Evolutionary conservation across 2,888 invertebrate genomes (phyloP), one percentile per base, ranked within the genome.

Genomic region (Microctonus brassicae): DNA sequence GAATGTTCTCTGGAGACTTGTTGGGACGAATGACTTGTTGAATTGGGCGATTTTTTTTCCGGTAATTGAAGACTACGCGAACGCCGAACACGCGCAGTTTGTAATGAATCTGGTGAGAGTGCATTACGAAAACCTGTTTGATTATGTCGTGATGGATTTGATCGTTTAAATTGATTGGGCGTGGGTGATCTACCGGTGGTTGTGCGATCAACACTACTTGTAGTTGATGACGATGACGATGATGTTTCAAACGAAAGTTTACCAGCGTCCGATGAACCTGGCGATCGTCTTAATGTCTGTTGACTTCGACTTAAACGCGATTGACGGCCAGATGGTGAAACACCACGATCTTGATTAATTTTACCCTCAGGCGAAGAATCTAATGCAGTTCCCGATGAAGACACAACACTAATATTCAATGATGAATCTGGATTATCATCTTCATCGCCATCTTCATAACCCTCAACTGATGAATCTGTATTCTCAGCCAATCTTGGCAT

Each of bases 31-130:
- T 88, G 87, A 72, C 86, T 78, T 10, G 78, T 70, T 13, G 81
- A 77, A 17, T 84, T 89, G 0, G 90, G 90, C 0, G 91, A 90
- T 42, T 89, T 88, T 76, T 89, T 88, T 79, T 92, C 92, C 0
- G 91, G 92, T 29, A 92, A 86, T 80, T 93, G 92, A 29, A 93
- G 88, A 76, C 92, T 92, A 79, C 92, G 89, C 0, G 90, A 90
- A 29, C 91, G 84, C 73, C 90, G 80, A 13, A 90, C 90, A 63
- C 89, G 76, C 13, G 85, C 83, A 13, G 66, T 69, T 69, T 85
- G 84, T 62, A 84, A 76, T 2, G 84, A 84, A 39, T 86, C 86
- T 0, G 85, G 85, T 0, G 85, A 84, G 13, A 80, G 72, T 6
- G 71, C 66, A 34, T 81, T 83, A 33, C 84, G 81, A 3, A 82